A percentile compares a stretch with the other conserved stretches of the same genome.
These are phyloP conservation scores for Sarcophaga caerulescens DNA, from an alignment of 2,888 invertebrate species.

Conservation along the genomic window DNA sequence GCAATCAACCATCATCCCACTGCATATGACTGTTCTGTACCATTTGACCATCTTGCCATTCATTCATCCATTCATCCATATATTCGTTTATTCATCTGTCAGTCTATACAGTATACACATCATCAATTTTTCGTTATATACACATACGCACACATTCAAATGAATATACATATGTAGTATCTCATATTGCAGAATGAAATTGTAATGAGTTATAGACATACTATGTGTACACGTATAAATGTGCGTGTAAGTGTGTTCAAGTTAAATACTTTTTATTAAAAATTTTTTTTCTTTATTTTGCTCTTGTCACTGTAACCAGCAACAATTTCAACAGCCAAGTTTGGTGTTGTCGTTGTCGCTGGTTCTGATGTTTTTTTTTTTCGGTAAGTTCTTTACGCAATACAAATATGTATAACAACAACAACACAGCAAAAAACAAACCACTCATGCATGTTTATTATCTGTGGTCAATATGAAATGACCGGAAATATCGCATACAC, in stretches of 20 bases:
- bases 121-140: conserved; percentile 59
- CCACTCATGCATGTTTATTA: conserved; percentile 68
- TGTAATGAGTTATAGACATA: conserved; percentile 17
- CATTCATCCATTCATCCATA: not conserved
- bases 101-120: conserved; percentile 57
- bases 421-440: conserved; percentile 59
- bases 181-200: conserved; percentile 35
- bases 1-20: not conserved
- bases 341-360: conserved; percentile 36
- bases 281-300: conserved; percentile 24
- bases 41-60: not conserved
- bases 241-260: conserved; percentile 2
- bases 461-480: conserved; percentile 65
- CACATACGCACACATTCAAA: not conserved
- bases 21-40: not conserved
- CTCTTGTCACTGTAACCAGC: conserved; percentile 20
- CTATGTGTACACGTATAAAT: not conserved
- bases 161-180: conserved; percentile 14
- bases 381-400: conserved; percentile 53
- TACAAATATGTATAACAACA: conserved; percentile 56
- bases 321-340: too few relatives aligned
- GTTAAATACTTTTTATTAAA: conserved; percentile 46
- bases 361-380: conserved; percentile 11
- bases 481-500: conserved; percentile 62
- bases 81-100: conserved; percentile 42